These are phyloP conservation scores for Eulemur coronatus DNA, from an alignment of 2,797 vertebrate species.

Conservation along the genomic window DNA sequence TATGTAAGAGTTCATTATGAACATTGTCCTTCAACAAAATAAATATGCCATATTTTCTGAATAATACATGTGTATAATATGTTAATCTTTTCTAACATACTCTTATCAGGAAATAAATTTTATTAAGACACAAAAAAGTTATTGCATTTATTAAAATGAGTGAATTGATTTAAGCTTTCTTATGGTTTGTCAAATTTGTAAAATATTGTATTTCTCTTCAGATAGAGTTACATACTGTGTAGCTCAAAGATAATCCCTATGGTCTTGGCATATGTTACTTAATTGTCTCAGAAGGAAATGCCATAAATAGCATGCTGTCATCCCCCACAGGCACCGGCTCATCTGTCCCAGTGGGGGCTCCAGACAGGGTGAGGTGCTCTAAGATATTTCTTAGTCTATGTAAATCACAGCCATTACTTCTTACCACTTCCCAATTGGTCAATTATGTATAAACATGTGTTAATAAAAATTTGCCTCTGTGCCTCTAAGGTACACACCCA, in stretches of 20 bases:
- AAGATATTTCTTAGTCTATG: constrained; percentile 88
- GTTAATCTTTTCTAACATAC: constrained; percentile 67
- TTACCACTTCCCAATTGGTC: constrained; percentile 86
- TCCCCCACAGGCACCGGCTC: constrained; percentile 89
- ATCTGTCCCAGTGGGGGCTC: constrained; percentile 89
- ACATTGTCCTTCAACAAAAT: constrained; percentile 14
- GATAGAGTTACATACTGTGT: constrained; percentile 87
- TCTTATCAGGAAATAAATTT: constrained; percentile 76
- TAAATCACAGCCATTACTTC: constrained; percentile 89
- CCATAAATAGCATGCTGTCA: constrained; percentile 91
- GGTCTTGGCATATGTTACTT: constrained; percentile 92
- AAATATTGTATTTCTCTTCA: constrained; percentile 89
- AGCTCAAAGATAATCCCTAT: constrained; percentile 90
- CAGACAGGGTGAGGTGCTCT: constrained; percentile 90
- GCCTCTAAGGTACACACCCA: constrained; percentile 86
- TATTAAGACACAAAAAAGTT: constrained; percentile 80
- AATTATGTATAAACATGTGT: constrained; percentile 89
- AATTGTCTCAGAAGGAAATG: constrained; percentile 91
- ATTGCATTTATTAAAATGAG: constrained; percentile 82
- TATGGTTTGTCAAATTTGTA: constrained; percentile 88
- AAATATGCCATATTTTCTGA: constrained; percentile 61
- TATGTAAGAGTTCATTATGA: constrained; percentile 49
- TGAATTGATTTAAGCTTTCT: constrained; percentile 81
- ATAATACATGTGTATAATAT: constrained; percentile 58
- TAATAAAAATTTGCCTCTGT: constrained; percentile 87